Evolutionary conservation across 2,888 invertebrate genomes (phyloP).

Genomic region (Psylliodes chrysocephalus): DNA sequence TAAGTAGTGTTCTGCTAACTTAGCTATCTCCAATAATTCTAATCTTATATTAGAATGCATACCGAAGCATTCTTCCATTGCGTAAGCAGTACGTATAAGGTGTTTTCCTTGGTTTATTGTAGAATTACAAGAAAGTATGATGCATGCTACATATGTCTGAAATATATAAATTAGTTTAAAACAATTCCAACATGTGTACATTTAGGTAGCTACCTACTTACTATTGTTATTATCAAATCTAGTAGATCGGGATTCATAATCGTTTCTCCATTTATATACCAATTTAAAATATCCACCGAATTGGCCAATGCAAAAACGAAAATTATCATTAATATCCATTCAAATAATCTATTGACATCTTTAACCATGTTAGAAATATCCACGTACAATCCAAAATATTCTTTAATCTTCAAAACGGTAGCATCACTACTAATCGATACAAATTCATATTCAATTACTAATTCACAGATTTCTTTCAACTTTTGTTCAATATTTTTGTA

Average conservation of each 20-base stretch:
- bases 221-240: conserved; percentile 10
- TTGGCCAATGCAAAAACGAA: background rate
- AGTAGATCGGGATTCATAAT: conserved; percentile 3
- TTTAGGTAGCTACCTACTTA: no score
- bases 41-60: conserved; percentile 28
- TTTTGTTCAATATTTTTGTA: background rate
- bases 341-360: conserved; percentile 19
- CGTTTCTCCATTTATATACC: conserved; percentile 4
- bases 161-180: no score
- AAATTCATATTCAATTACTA: background rate
- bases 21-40: conserved; percentile 33
- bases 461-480: background rate
- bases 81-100: conserved; percentile 35
- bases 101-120: conserved; percentile 30
- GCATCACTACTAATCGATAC: background rate
- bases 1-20: conserved; percentile 24
- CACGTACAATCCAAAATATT: conserved; percentile 4
- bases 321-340: conserved; percentile 6
- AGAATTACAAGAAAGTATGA: conserved; percentile 32
- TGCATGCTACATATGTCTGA: conserved; percentile 24
- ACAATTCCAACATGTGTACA: no score
- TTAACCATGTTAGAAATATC: conserved; percentile 18
- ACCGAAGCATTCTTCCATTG: conserved; percentile 34
- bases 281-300: conserved; percentile 14
- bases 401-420: background rate